Evolutionary conservation across 2,113 vertebrate species (phyloP), one percentile per base, ranked within the genome.

Genomic region (Myrmecophaga tridactyla): DNA sequence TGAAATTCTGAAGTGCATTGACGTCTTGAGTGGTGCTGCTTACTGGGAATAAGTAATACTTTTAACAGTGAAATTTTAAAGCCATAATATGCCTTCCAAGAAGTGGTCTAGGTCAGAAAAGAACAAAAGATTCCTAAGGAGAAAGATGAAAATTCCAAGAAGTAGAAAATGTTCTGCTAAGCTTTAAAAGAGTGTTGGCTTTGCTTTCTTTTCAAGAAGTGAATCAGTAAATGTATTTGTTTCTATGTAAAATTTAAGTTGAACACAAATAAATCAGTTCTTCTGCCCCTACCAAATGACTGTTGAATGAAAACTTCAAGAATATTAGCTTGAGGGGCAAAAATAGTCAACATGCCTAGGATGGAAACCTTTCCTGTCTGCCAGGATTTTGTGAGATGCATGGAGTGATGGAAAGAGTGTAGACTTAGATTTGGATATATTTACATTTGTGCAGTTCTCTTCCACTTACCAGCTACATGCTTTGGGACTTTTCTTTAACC

Each of bases 331-430:
- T 53, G 1, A 83, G 34, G 23, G 82, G 6, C 27, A 29, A 53
- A 76, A 76, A 39, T 41, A 53, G 60, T 43, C 5, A 29, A 0
- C 1, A 0, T 65, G 7, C 3, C 72, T 31, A 86, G 62, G 13
- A 43, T 41, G n/a, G 36, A 84, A 83, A 84, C 31, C 14, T 70
- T 27, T n/a, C 15, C 20, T n/a, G 4, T 48, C 53, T 56, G 20
- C 41, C 51, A 56, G 53, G 4, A 21, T 56, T 56, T 20, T 56
- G 20, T 6, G 7, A 56, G 53, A 56, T 56, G 53, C 53, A 4
- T 6, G 9, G 23, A 4, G 4, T 1, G 7, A 12, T 9, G 27
- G n/a, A 23, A 67, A 34, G 3, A 4, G 21, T 18, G 1, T 4
- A 1, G 31, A 4, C 13, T 63, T 23, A 43, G n/a, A 39, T 73